Conservation (phyloP, 2,888 invertebrate genomes). For the Unio pictorum region DNA sequence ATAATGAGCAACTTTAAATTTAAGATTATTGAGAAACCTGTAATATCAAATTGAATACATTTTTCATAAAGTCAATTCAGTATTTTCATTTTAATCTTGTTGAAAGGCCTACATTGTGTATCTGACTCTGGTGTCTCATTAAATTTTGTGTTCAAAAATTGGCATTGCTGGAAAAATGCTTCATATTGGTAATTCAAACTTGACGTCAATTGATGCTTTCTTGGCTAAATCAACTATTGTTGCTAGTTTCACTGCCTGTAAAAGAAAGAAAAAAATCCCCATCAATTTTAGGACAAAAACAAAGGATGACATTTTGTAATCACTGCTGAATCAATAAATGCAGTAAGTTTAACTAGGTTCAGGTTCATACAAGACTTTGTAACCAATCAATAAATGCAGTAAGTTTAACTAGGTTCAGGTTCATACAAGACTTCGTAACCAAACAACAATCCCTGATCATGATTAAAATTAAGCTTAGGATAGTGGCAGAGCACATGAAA, state of each 20-base stretch:
- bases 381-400: neutral
- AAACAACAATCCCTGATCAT: neutral
- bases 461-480: no score
- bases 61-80: no score
- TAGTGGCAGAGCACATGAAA: no score
- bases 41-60: no score
- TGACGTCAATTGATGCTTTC: constrained; percentile 84
- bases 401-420: neutral
- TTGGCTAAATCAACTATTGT: constrained; percentile 85
- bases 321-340: no score
- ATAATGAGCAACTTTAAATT: no score
- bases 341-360: neutral
- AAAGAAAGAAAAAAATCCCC: constrained; percentile 19
- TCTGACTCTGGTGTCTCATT: no score
- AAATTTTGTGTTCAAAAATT: no score
- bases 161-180: no score
- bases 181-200: constrained; percentile 84
- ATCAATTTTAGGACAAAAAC: neutral
- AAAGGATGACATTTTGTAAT: neutral
- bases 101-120: no score
- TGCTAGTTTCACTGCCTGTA: constrained; percentile 79
- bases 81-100: no score
- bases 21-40: no score
- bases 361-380: neutral
- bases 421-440: neutral